phyloP scores from a whole-genome alignment of 2,888 invertebrate species.

The Diaprepes abbreviatus region DNA sequence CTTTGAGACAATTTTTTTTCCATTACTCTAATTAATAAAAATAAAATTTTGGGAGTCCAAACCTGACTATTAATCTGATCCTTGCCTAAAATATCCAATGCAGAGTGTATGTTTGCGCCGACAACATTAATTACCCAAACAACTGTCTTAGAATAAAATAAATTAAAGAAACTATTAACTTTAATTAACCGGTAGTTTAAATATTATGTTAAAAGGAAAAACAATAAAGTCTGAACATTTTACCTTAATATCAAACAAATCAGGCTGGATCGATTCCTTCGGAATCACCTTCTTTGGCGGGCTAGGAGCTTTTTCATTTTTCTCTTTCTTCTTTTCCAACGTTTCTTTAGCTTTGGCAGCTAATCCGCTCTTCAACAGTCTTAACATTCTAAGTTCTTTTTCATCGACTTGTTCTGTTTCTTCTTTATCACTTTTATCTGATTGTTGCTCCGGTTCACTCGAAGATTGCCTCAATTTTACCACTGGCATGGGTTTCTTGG shows the following conservation, averaged over 20 bases:
- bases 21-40: no score
- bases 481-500: slow-evolving; percentile 67
- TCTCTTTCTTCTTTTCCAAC: slow-evolving; percentile 71
- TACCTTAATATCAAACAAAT: slow-evolving; percentile 63
- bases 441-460: slow-evolving; percentile 71
- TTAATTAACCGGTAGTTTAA: no score
- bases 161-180: no score
- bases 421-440: slow-evolving; percentile 64
- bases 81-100: no score
- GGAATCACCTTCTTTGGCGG: slow-evolving; percentile 3
- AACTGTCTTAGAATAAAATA: no score
- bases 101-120: no score
- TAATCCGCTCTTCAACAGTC: slow-evolving; percentile 75
- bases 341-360: slow-evolving; percentile 81
- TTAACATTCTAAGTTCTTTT: slow-evolving; percentile 78
- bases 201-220: slow-evolving; percentile 9
- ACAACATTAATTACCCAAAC: no score
- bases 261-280: slow-evolving; percentile 56
- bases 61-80: no score
- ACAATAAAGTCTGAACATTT: background rate
- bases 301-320: slow-evolving; percentile 23
- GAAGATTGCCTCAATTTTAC: slow-evolving; percentile 70
- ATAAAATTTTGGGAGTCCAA: no score
- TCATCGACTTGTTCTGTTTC: slow-evolving; percentile 75
- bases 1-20: no score